A percentile compares a stretch with the other conserved stretches of the same genome.
Conservation (phyloP, 1,140 invertebrate genomes). For the Neotoxoptera formosana region DNA sequence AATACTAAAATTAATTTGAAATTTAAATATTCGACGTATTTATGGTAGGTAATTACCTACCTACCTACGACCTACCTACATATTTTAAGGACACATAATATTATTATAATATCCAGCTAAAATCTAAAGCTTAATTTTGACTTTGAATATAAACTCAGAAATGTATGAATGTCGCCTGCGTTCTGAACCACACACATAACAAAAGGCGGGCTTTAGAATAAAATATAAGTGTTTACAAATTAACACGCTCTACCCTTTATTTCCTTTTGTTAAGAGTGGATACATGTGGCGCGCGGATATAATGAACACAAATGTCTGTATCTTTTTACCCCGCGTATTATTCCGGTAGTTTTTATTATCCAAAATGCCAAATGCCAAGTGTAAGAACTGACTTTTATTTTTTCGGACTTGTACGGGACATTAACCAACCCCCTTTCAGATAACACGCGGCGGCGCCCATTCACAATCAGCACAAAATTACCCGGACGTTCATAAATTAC, state of each 20-base stretch:
- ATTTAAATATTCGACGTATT: neutral
- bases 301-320: neutral
- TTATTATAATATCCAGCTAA: neutral
- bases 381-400: constrained; percentile 54
- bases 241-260: constrained; percentile 31
- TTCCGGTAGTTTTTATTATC: constrained; percentile 6
- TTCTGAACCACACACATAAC: neutral
- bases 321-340: neutral
- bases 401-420: constrained; percentile 52
- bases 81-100: neutral
- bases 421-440: constrained; percentile 47
- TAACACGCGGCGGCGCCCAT: constrained; percentile 39
- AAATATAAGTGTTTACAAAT: constrained; percentile 16
- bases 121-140: neutral
- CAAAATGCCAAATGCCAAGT: neutral
- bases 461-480: constrained; percentile 55
- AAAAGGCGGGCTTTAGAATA: neutral
- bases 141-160: neutral
- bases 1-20: no score
- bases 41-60: no score
- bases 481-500: constrained; percentile 54
- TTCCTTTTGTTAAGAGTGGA: constrained; percentile 6
- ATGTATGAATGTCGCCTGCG: neutral
- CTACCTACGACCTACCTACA: neutral
- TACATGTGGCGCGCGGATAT: neutral